Conservation (phyloP, 2,888 invertebrate genomes). For the Tortricodes alternella region DNA sequence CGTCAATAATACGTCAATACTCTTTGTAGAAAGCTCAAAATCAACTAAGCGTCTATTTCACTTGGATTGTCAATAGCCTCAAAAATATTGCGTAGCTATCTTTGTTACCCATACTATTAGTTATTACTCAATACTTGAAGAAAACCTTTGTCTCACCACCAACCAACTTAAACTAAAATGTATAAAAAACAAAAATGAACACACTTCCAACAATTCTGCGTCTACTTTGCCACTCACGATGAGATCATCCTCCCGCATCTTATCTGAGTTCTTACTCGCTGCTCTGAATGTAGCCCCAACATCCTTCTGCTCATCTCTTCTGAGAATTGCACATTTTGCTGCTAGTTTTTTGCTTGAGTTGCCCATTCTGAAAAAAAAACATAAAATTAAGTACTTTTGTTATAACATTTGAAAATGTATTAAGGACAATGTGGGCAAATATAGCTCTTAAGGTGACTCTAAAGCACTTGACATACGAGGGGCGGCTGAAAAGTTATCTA, state of each 20-base stretch:
- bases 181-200: slow-evolving; percentile 68
- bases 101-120: too few species aligned
- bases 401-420: neutral
- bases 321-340: slow-evolving; percentile 85
- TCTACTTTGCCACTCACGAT: slow-evolving; percentile 83
- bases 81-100: too few species aligned
- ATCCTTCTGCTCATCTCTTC: slow-evolving; percentile 85
- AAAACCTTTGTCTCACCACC: slow-evolving; percentile 38
- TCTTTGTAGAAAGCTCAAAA: too few species aligned
- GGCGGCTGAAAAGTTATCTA: too few species aligned
- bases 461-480: too few species aligned
- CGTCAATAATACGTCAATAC: too few species aligned
- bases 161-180: slow-evolving; percentile 49
- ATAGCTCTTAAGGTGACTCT: too few species aligned
- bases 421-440: neutral
- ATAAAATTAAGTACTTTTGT: neutral
- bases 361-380: slow-evolving; percentile 70
- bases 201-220: slow-evolving; percentile 75
- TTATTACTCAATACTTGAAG: neutral
- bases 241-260: slow-evolving; percentile 85
- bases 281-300: slow-evolving; percentile 84
- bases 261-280: slow-evolving; percentile 85
- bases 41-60: too few species aligned
- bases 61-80: too few species aligned
- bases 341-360: slow-evolving; percentile 86